phyloP scores from a whole-genome alignment of 2,797 vertebrate species.

The Oryzias dopingdopingensis region DNA sequence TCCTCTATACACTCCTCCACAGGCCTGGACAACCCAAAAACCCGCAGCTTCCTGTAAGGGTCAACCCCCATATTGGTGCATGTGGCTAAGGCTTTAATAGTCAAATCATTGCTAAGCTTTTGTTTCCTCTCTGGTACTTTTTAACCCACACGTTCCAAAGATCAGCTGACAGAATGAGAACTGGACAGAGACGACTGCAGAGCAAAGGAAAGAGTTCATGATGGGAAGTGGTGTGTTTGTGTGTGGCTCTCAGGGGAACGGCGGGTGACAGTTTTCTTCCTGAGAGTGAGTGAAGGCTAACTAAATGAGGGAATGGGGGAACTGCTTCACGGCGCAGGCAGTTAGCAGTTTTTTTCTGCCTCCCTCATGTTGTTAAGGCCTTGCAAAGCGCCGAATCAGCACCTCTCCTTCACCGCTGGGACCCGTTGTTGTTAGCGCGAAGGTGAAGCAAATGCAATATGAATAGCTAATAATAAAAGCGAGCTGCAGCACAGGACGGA shows the following conservation, averaged over 20 bases:
- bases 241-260: constrained; percentile 42
- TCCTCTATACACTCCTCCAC: too few species aligned
- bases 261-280: constrained; percentile 55
- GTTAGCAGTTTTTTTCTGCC: constrained; percentile 55
- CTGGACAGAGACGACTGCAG: constrained; percentile 5
- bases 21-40: too few species aligned
- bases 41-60: too few species aligned
- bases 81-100: constrained; percentile 32
- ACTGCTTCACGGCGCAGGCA: constrained; percentile 36
- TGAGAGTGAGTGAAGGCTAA: constrained; percentile 55
- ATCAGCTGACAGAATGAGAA: constrained; percentile 10
- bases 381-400: constrained; percentile 53
- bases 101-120: constrained; percentile 58
- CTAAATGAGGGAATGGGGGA: constrained; percentile 50
- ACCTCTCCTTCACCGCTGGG: constrained; percentile 51
- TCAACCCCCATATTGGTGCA: too few species aligned
- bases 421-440: constrained; percentile 59
- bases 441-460: constrained; percentile 71
- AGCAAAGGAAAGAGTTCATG: constrained; percentile 32
- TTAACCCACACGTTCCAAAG: constrained; percentile 52
- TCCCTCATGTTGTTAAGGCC: constrained; percentile 55
- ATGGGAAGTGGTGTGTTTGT: constrained; percentile 40
- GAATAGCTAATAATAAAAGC: constrained; percentile 67
- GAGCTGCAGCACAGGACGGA: constrained; percentile 19
- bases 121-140: constrained; percentile 53